A percentile compares a stretch with the other conserved stretches of the same genome.
phyloP scores from a whole-genome alignment of 2,888 invertebrate species.

The Smittia aterrima region DNA sequence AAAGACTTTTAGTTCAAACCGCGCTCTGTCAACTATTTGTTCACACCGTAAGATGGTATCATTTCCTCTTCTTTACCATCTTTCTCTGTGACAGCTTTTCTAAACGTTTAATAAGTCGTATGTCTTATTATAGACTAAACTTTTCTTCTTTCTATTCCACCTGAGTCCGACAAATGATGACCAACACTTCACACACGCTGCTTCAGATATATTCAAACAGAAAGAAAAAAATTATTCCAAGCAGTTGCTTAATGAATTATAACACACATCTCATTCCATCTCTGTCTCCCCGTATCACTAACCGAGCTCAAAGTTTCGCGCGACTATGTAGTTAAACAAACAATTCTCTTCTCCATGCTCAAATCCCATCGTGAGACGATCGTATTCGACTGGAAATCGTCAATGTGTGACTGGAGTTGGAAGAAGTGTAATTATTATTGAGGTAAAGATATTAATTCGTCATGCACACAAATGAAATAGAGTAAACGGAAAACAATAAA shows the following conservation, averaged over 20 bases:
- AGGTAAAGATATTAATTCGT: slow-evolving; percentile 31
- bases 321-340: slow-evolving; percentile 35
- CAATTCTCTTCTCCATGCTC: slow-evolving; percentile 20
- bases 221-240: background rate
- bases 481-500: slow-evolving; percentile 15
- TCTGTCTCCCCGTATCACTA: slow-evolving; percentile 8
- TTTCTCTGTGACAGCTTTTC: background rate
- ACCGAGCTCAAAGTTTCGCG: background rate
- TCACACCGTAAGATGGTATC: slow-evolving; percentile 5
- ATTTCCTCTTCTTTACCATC: slow-evolving; percentile 29
- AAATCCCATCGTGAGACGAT: background rate
- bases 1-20: background rate
- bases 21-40: background rate
- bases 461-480: slow-evolving; percentile 36
- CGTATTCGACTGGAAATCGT: slow-evolving; percentile 8
- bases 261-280: background rate
- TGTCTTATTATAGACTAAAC: slow-evolving; percentile 25
- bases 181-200: background rate
- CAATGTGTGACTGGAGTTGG: slow-evolving; percentile 34
- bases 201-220: slow-evolving; percentile 4
- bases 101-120: background rate
- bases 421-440: slow-evolving; percentile 30
- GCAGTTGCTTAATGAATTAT: background rate
- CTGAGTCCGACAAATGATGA: background rate
- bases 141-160: slow-evolving; percentile 7